These are phyloP conservation scores for Drosophila murphyi DNA, from an alignment of 1,140 invertebrate species.

Conservation along the genomic window DNA sequence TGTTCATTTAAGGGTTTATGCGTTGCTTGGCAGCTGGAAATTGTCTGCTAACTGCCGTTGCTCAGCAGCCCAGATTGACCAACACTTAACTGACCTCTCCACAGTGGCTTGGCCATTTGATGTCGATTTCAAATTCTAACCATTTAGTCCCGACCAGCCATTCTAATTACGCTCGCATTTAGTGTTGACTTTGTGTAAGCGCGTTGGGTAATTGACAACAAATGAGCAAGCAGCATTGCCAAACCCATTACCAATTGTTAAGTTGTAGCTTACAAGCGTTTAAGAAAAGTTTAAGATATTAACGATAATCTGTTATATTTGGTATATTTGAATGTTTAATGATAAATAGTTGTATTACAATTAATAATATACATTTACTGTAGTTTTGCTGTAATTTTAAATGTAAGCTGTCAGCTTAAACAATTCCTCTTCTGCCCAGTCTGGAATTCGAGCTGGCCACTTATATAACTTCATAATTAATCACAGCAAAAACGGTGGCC, in stretches of 20 bases:
- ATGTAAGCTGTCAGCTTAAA: no score
- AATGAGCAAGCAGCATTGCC: neutral
- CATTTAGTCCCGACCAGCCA: conserved; percentile 22
- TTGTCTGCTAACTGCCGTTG: conserved; percentile 63
- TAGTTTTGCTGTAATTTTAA: no score
- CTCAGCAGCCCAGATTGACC: conserved; percentile 28
- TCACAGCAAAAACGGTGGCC: neutral
- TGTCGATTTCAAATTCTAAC: conserved; percentile 33
- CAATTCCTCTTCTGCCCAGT: no score
- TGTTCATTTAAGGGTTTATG: conserved; percentile 11
- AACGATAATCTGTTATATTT: no score
- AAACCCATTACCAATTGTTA: neutral
- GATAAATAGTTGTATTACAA: neutral
- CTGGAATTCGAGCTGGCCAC: no score
- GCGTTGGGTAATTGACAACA: conserved; percentile 3
- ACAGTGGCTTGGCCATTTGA: conserved; percentile 14
- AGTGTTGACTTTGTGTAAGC: neutral
- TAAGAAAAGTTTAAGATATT: neutral
- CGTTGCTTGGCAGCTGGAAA: conserved; percentile 46
- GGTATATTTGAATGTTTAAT: neutral
- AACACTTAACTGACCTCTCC: conserved; percentile 34
- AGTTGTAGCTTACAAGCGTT: neutral
- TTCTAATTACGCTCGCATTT: neutral
- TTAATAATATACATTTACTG: neutral
- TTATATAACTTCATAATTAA: neutral